Conservation (phyloP, 1,140 invertebrate genomes). For the Aphelenchoides fujianensis region DNA sequence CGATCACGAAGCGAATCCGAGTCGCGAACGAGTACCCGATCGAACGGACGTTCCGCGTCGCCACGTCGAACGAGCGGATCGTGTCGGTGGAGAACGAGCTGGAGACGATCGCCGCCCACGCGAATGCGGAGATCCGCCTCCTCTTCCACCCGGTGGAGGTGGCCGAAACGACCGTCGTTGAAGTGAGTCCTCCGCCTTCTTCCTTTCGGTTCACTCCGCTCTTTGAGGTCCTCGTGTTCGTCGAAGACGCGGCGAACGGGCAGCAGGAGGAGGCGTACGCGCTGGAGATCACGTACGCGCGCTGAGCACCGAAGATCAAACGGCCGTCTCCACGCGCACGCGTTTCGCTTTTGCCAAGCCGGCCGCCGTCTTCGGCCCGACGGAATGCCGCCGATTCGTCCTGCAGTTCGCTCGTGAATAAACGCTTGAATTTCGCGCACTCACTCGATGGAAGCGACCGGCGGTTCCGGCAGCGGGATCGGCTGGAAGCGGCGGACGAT, state of each 20-base stretch:
- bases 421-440: too few relatives aligned
- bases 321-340: background rate
- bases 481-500: background rate
- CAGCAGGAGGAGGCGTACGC: slow-evolving; percentile 42
- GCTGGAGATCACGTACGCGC: slow-evolving; percentile 26
- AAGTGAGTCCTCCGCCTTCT: too few relatives aligned
- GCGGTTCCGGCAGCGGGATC: background rate
- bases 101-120: slow-evolving; percentile 25
- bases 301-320: background rate
- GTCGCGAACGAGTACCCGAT: too few relatives aligned
- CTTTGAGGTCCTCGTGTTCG: slow-evolving; percentile 41
- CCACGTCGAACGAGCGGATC: slow-evolving; percentile 36
- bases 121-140: slow-evolving; percentile 14
- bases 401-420: too few relatives aligned
- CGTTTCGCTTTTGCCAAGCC: slow-evolving; percentile 10
- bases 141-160: slow-evolving; percentile 33
- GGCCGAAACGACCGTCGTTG: too few relatives aligned
- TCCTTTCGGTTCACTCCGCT: too few relatives aligned
- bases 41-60: slow-evolving; percentile 32
- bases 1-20: too few relatives aligned
- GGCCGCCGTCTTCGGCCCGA: background rate
- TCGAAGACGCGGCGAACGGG: slow-evolving; percentile 42
- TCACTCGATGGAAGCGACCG: slow-evolving; percentile 2
- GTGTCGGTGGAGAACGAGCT: slow-evolving; percentile 36
- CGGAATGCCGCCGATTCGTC: too few relatives aligned